A percentile compares a stretch with the other conserved stretches of the same genome.
Evolutionary conservation across 1,140 invertebrate species (phyloP).

Genomic region (Pachyrhynchus sulphureomaculatus): DNA sequence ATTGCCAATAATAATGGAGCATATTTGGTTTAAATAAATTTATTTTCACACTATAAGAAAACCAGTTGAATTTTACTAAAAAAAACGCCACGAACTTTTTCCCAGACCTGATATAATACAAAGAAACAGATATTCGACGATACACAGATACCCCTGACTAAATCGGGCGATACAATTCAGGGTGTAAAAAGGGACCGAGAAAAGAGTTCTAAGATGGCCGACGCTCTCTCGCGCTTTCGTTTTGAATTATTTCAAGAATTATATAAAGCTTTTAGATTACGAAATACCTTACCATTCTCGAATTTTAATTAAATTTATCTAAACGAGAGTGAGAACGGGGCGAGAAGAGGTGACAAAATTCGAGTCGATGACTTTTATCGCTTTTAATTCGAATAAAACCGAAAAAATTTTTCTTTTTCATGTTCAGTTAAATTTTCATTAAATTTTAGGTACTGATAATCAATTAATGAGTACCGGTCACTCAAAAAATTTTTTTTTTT

Average conservation of each 20-base stretch:
- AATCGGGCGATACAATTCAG: slow-evolving; percentile 8
- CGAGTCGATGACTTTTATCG: too few species aligned
- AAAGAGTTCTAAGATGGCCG: slow-evolving; percentile 34
- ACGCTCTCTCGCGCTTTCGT: slow-evolving; percentile 32
- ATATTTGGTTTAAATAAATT: too few species aligned
- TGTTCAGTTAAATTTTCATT: not conserved
- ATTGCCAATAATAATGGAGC: too few species aligned
- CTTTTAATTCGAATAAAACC: not conserved
- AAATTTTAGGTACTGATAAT: too few species aligned
- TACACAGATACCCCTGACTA: slow-evolving; percentile 12
- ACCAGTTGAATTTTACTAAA: too few species aligned
- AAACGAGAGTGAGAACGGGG: slow-evolving; percentile 13
- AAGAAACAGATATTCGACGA: not conserved
- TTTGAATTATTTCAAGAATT: slow-evolving; percentile 36
- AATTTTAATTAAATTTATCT: slow-evolving; percentile 35
- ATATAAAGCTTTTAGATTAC: slow-evolving; percentile 36
- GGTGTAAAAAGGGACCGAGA: slow-evolving; percentile 18
- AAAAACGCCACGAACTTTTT: too few species aligned
- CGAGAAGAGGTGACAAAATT: not conserved
- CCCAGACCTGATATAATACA: too few species aligned
- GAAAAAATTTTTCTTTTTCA: too few species aligned
- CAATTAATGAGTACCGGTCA: too few species aligned
- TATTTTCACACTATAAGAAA: too few species aligned
- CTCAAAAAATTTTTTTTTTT: too few species aligned
- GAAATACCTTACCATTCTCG: slow-evolving; percentile 35